These are phyloP conservation scores for Drosophila colorata DNA, from an alignment of 2,888 invertebrate species.

Conservation along the genomic window DNA sequence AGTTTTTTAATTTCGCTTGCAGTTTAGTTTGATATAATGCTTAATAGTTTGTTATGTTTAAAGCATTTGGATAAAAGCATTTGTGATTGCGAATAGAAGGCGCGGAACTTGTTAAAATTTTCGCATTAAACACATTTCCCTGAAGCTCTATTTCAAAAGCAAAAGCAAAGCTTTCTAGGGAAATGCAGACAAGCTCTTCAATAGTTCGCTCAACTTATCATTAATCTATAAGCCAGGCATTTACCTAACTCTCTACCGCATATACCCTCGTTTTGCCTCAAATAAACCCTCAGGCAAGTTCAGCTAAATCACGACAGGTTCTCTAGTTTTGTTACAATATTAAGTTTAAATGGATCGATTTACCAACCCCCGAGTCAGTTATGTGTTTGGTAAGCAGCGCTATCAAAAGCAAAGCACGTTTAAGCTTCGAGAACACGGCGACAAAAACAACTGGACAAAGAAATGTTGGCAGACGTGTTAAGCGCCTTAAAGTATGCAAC, in stretches of 20 bases:
- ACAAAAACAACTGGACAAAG: constrained; percentile 43
- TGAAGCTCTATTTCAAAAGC: neutral
- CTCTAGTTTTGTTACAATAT: constrained; percentile 22
- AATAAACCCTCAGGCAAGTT: neutral
- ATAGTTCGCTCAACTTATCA: too few relatives aligned
- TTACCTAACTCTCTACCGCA: neutral
- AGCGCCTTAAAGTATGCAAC: constrained; percentile 69
- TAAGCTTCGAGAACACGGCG: constrained; percentile 44
- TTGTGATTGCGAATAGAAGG: too few relatives aligned
- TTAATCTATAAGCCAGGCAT: neutral
- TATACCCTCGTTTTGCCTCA: neutral
- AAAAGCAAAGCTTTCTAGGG: neutral
- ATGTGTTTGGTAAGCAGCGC: constrained; percentile 61
- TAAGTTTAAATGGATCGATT: constrained; percentile 50
- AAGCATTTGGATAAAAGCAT: too few relatives aligned
- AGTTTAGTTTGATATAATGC: too few relatives aligned
- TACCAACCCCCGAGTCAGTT: constrained; percentile 2
- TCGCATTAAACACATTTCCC: too few relatives aligned
- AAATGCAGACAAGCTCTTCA: too few relatives aligned
- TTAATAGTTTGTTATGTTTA: too few relatives aligned
- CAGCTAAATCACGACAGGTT: constrained; percentile 14
- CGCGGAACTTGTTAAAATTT: too few relatives aligned
- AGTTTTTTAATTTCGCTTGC: too few relatives aligned
- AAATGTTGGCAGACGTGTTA: constrained; percentile 59
- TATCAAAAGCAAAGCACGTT: constrained; percentile 67